These are phyloP conservation scores for Mormyrus proboscirostris DNA, from an alignment of 2,797 vertebrate species.

Conservation along the genomic window DNA sequence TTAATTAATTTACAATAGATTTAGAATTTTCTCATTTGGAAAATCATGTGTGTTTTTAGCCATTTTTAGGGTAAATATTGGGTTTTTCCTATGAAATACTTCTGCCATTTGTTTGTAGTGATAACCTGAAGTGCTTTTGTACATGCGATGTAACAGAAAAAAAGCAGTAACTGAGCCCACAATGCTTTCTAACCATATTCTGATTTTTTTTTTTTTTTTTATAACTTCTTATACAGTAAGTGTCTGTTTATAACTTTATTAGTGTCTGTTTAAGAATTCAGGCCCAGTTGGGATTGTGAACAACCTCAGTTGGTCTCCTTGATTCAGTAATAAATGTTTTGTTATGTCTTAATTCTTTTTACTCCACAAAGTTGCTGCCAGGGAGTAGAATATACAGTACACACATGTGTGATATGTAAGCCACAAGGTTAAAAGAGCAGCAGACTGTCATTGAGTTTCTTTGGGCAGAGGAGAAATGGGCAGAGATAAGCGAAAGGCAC, in stretches of 20 bases:
- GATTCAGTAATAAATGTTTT: neutral
- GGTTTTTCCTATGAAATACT: conserved; percentile 19
- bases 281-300: neutral
- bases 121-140: neutral
- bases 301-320: neutral
- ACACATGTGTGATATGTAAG: neutral
- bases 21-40: conserved; percentile 36
- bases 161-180: neutral
- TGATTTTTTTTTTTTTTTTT: neutral
- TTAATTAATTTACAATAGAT: conserved; percentile 53
- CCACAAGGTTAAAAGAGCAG: neutral
- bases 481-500: neutral
- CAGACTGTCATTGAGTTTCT: neutral
- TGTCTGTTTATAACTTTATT: no score
- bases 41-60: conserved; percentile 8
- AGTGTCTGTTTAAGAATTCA: neutral
- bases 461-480: neutral
- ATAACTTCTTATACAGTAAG: no score
- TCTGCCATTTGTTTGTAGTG: neutral
- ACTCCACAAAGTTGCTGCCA: neutral
- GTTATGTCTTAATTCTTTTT: neutral
- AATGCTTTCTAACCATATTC: neutral
- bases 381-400: neutral
- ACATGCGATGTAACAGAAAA: neutral
- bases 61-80: conserved; percentile 25